Conservation (phyloP, 2,888 invertebrate species). For the Phrixothrix hirtus region DNA sequence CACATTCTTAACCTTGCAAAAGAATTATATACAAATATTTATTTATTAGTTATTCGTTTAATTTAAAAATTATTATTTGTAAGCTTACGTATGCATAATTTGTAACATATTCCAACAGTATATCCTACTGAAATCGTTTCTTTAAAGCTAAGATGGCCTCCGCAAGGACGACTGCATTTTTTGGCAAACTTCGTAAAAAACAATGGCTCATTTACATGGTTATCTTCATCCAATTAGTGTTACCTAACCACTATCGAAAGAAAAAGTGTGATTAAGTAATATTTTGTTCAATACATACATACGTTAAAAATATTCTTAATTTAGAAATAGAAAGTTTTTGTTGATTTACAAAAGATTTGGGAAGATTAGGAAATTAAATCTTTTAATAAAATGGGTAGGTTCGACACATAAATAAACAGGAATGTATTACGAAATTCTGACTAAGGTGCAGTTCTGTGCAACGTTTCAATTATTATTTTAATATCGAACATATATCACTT, state of each 20-base stretch:
- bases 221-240: constrained; percentile 25
- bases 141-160: constrained; percentile 38
- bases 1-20: constrained; percentile 34
- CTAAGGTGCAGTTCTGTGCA: no score
- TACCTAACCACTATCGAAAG: constrained; percentile 17
- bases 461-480: no score
- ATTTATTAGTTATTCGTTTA: constrained; percentile 32
- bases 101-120: constrained; percentile 10
- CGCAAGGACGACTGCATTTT: constrained; percentile 45
- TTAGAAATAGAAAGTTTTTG: no score
- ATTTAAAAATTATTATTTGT: constrained; percentile 23
- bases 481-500: no score
- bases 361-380: no score
- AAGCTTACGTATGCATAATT: constrained; percentile 16
- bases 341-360: no score
- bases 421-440: no score
- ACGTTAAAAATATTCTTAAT: no score
- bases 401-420: no score
- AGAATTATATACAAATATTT: constrained; percentile 32
- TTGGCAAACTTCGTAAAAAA: constrained; percentile 42
- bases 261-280: constrained; percentile 16
- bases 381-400: no score
- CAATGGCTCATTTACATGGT: constrained; percentile 40
- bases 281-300: not conserved
- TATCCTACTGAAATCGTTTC: constrained; percentile 28